phyloP scores from a whole-genome alignment of 2,888 invertebrate genomes.

The Actias luna region DNA sequence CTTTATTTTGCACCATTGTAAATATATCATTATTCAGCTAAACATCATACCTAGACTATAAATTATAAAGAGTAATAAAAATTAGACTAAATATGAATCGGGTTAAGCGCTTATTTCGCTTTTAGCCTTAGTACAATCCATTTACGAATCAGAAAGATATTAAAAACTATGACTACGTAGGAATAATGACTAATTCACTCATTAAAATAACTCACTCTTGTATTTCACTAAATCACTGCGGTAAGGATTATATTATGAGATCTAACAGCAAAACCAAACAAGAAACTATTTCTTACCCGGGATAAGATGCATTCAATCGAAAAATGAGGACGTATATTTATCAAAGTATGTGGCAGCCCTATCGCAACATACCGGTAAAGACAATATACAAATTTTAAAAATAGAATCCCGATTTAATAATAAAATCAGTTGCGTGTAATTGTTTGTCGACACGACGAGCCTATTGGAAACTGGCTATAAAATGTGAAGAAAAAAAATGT shows the following conservation, averaged over 20 bases:
- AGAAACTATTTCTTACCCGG: background rate
- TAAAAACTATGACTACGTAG: no score
- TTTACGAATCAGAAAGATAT: no score
- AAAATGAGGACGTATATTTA: background rate
- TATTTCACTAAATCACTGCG: background rate
- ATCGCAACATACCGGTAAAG: background rate
- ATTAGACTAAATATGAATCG: no score
- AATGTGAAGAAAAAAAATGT: constrained; percentile 10
- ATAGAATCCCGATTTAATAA: constrained; percentile 27
- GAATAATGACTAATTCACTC: background rate
- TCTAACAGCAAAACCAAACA: no score
- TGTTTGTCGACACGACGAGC: constrained; percentile 36
- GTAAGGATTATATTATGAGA: no score
- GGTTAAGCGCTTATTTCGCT: no score
- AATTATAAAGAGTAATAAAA: no score
- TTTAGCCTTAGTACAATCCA: no score
- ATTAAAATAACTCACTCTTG: background rate
- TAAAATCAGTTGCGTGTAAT: constrained; percentile 32
- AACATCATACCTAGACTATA: no score
- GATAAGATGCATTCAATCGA: background rate
- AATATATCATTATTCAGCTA: no score
- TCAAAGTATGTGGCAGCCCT: background rate
- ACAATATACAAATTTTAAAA: constrained; percentile 17
- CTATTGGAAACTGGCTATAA: constrained; percentile 53
- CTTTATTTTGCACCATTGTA: no score